A percentile compares a stretch with the other conserved stretches of the same genome.
Evolutionary conservation across 2,888 invertebrate species (phyloP).

Genomic region (Cataglyphis rosenhaueri): DNA sequence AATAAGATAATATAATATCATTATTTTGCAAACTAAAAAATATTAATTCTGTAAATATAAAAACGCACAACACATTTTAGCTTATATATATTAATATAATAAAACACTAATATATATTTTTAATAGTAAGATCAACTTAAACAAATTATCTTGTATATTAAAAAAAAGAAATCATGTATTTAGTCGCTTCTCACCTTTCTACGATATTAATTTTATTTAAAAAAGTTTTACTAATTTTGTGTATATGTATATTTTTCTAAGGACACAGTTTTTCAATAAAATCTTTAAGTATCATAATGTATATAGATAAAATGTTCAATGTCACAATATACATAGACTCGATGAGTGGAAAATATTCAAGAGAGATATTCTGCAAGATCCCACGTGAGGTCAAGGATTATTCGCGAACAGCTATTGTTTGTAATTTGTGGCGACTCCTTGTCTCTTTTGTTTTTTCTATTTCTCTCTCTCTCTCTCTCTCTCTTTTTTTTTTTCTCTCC

Average conservation of each 20-base stretch:
- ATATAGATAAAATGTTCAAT: conserved; percentile 1
- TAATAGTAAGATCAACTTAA: background rate
- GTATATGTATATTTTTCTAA: background rate
- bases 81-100: background rate
- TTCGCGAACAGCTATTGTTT: conserved; percentile 55
- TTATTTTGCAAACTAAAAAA: background rate
- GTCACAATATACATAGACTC: background rate
- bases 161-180: background rate
- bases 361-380: conserved; percentile 28
- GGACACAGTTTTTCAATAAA: background rate
- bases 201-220: background rate
- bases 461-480: background rate
- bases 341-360: conserved; percentile 31
- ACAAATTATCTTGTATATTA: background rate
- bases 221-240: background rate
- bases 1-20: background rate
- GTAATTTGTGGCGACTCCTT: conserved; percentile 54
- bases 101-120: background rate
- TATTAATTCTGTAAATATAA: background rate
- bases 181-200: background rate
- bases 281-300: background rate
- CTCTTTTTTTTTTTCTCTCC: background rate
- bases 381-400: conserved; percentile 65
- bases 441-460: background rate
- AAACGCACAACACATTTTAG: background rate